Base-by-base conservation (phyloP, 2,888 invertebrate genomes). In the Scotopteryx bipunctaria region DNA sequence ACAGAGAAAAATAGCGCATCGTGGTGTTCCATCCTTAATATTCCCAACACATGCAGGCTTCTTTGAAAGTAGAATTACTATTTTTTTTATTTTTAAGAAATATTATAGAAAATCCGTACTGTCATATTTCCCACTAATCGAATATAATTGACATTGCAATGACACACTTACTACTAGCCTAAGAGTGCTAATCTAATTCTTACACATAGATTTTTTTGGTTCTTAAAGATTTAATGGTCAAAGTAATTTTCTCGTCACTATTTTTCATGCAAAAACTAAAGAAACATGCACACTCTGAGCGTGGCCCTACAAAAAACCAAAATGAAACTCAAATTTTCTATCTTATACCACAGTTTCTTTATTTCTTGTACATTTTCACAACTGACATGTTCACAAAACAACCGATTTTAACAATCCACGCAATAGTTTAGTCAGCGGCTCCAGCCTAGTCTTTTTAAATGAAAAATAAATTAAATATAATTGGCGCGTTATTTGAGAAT, bases 101-200 rank as follows among this genome's bases (percentile, higher is more conserved):
- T 73, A 69, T 79, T 84, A 78, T 87, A 86, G 84, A 87, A 87
- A 87, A 84, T 78, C 76, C 83, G 64, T 84, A 81, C 79, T 76
- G 83, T 77, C 78, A 78, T 78, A 77, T 73, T 78, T 77, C 76
- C 69, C 77, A 81, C 89, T 90, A 90, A 82, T 88, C 83, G 80
- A 86, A 90, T 89, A 90, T 90, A 90, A 90, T 90, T 90, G 89
- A 90, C 89, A 84, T 87, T 79, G 86, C 87, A 79, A 86, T 86
- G 84, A 87, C 85, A 87, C 85, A 83, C 86, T 86, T 86, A 88
- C 87, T 89, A 86, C 82, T 87, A 89, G 76, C 80, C 86, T 88
- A 86, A 76, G 68, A 80, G 82, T 86, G 87, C 87, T 88, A 88
- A 78, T 78, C 83, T 86, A 85, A 78, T 70, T 70, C 86, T 86